A percentile compares a stretch with the other conserved stretches of the same genome.
Conservation (phyloP, 2,113 vertebrate genomes). For the Eptesicus fuscus region DNA sequence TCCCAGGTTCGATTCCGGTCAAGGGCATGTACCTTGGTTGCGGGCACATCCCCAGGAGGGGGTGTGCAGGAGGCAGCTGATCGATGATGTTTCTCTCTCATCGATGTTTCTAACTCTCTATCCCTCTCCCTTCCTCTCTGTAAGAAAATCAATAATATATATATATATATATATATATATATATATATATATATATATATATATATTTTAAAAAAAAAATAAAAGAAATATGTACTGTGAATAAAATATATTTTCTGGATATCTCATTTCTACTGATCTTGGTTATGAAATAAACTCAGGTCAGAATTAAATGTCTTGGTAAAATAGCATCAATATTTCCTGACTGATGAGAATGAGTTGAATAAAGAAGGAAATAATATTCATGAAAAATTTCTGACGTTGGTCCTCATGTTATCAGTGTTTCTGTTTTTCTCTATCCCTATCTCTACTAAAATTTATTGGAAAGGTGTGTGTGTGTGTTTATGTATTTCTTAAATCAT, state of each 20-base stretch:
- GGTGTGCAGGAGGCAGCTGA: too few species aligned
- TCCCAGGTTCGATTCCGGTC: too few species aligned
- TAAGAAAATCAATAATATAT: too few species aligned
- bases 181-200: too few species aligned
- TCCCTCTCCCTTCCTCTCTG: too few species aligned
- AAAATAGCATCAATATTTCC: constrained; percentile 27
- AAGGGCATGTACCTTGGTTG: too few species aligned
- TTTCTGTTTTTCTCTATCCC: background rate
- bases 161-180: too few species aligned
- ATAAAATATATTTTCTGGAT: constrained; percentile 25
- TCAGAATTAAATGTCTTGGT: background rate
- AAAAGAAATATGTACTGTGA: background rate
- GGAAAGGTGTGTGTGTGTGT: background rate
- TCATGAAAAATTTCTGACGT: background rate
- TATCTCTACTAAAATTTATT: background rate
- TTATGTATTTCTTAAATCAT: background rate
- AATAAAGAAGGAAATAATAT: rapidly evolving
- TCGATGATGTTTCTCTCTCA: too few species aligned
- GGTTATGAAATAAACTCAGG: background rate
- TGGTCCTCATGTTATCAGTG: background rate
- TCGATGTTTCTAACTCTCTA: too few species aligned
- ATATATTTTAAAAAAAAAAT: too few species aligned
- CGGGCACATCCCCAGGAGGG: too few species aligned
- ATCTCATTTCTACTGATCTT: constrained; percentile 55
- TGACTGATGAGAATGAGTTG: background rate